Evolutionary conservation across 1,140 invertebrate genomes (phyloP).

Genomic region (Cephus cinctus): DNA sequence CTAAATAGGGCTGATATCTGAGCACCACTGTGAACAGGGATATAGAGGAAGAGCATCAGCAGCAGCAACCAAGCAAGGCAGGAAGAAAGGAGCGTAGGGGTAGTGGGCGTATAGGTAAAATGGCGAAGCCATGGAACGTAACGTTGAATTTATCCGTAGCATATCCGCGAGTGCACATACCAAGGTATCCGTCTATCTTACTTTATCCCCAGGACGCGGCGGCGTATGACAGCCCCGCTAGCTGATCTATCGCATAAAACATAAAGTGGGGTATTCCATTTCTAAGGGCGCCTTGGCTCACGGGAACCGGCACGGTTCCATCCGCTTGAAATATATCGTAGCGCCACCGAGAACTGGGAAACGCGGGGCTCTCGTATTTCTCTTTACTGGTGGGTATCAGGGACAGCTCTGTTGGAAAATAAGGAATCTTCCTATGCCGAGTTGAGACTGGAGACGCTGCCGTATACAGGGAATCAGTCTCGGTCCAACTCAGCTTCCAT

Average conservation of each 20-base stretch:
- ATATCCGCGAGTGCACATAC: slow-evolving; percentile 44
- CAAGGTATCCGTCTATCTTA: slow-evolving; percentile 54
- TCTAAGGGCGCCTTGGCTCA: slow-evolving; percentile 36
- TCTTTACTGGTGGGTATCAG: background rate
- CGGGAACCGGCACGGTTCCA: slow-evolving; percentile 11
- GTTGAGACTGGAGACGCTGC: no score
- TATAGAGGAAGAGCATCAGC: no score
- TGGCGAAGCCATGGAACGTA: slow-evolving; percentile 46
- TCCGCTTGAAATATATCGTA: slow-evolving; percentile 32
- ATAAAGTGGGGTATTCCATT: slow-evolving; percentile 55
- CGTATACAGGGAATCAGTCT: no score
- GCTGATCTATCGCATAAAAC: slow-evolving; percentile 58
- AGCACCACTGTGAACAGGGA: no score
- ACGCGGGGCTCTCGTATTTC: slow-evolving; percentile 4
- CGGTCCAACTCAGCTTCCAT: no score
- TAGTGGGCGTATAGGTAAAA: slow-evolving; percentile 46
- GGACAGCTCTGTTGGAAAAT: background rate
- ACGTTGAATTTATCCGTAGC: slow-evolving; percentile 52
- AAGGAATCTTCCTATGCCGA: no score
- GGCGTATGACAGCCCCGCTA: slow-evolving; percentile 49
- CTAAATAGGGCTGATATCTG: no score
- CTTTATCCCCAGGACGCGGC: slow-evolving; percentile 51
- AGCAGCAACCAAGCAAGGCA: background rate
- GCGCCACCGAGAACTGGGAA: slow-evolving; percentile 27
- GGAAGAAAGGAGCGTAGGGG: background rate